A percentile compares a stretch with the other conserved stretches of the same genome.
Evolutionary conservation across 2,888 invertebrate genomes (phyloP).

Genomic region (Creontiades dilutus): DNA sequence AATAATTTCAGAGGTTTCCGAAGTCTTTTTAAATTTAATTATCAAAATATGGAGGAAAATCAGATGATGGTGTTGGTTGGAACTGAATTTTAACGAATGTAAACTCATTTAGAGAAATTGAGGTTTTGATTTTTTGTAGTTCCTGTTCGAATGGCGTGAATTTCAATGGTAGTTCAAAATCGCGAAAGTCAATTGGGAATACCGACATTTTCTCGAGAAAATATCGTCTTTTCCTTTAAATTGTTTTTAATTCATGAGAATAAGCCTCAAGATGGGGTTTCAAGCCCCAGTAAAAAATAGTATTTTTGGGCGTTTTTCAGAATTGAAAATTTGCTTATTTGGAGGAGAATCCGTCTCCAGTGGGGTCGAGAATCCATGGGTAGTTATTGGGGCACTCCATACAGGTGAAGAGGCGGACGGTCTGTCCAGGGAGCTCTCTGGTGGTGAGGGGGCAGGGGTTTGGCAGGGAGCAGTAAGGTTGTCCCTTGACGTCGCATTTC

Average conservation of each 20-base stretch:
- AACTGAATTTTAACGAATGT: no score
- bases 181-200: not conserved
- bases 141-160: not conserved
- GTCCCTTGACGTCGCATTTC: constrained; percentile 95
- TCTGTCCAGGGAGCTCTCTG: constrained; percentile 94
- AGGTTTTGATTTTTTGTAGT: not conserved
- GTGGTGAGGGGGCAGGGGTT: constrained; percentile 94
- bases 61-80: no score
- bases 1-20: no score
- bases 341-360: constrained; percentile 94
- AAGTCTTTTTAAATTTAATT: no score
- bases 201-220: not conserved
- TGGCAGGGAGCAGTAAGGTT: constrained; percentile 94
- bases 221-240: no score
- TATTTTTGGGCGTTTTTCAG: not conserved
- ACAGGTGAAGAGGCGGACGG: constrained; percentile 94
- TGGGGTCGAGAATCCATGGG: constrained; percentile 96
- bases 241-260: not conserved
- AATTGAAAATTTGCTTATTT: constrained; percentile 78
- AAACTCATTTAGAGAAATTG: not conserved
- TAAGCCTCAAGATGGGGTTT: not conserved
- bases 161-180: not conserved
- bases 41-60: no score
- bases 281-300: not conserved
- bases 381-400: constrained; percentile 98